These are phyloP conservation scores for Dryomyza anilis DNA, from an alignment of 2,888 invertebrate genomes.

Conservation along the genomic window DNA sequence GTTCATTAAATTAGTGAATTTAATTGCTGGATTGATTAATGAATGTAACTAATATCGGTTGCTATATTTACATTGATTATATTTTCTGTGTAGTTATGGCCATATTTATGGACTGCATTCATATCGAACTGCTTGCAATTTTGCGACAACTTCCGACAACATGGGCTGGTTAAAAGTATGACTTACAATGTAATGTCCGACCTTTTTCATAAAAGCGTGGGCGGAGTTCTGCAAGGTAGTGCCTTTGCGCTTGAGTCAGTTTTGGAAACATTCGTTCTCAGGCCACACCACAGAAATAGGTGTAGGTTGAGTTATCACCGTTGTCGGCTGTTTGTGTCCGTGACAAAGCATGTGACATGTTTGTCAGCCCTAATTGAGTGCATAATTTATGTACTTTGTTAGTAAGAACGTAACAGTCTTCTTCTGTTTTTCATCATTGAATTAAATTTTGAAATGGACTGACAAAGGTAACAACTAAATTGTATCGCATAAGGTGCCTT, in stretches of 20 bases:
- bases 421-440: too few species aligned
- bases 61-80: too few species aligned
- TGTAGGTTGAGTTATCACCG: conserved; percentile 13
- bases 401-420: too few species aligned
- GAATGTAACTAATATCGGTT: too few species aligned
- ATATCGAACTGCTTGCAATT: neutral
- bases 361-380: conserved; percentile 20
- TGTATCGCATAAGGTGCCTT: too few species aligned
- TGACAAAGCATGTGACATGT: conserved; percentile 23
- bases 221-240: neutral
- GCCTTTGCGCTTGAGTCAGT: neutral
- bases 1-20: too few species aligned
- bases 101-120: conserved; percentile 31
- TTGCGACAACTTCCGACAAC: too few species aligned
- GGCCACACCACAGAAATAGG: neutral
- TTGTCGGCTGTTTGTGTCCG: neutral
- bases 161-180: too few species aligned
- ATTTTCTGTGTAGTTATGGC: conserved; percentile 35
- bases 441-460: neutral
- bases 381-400: conserved; percentile 24
- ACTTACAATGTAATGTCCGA: too few species aligned
- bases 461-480: neutral
- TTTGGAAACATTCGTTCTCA: neutral
- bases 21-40: too few species aligned
- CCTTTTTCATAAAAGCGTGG: neutral